These are phyloP conservation scores for Gari tellinella DNA, from an alignment of 2,888 invertebrate species.

Conservation along the genomic window DNA sequence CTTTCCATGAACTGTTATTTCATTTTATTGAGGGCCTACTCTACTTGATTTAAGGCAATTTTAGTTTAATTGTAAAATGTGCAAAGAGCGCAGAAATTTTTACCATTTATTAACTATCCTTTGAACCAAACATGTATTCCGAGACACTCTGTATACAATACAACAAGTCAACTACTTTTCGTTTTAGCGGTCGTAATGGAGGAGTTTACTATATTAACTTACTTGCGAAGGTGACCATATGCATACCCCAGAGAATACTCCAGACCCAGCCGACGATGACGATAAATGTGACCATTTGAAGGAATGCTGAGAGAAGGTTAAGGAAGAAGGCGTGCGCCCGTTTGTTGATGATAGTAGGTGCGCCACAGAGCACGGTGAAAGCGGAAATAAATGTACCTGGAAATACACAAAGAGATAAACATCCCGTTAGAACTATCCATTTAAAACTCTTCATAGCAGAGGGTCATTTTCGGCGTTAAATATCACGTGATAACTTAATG, in stretches of 20 bases:
- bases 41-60: too few species aligned
- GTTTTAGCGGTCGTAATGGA: too few species aligned
- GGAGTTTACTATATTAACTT: too few species aligned
- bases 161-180: neutral
- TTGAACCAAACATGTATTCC: too few species aligned
- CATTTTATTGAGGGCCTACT: too few species aligned
- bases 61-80: too few species aligned
- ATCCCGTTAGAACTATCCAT: neutral
- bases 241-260: constrained; percentile 86
- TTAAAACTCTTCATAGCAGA: too few species aligned
- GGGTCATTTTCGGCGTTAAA: too few species aligned
- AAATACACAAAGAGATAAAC: constrained; percentile 31
- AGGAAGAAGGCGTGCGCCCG: constrained; percentile 82
- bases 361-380: constrained; percentile 84
- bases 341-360: constrained; percentile 81
- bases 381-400: constrained; percentile 85
- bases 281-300: constrained; percentile 85
- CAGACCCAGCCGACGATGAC: constrained; percentile 86
- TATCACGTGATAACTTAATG: too few species aligned
- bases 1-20: too few species aligned
- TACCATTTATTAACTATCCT: too few species aligned
- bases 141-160: neutral
- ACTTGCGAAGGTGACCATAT: constrained; percentile 85
- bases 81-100: too few species aligned
- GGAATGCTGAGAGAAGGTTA: constrained; percentile 84